These are phyloP conservation scores for Psylliodes chrysocephalus DNA, from an alignment of 2,888 invertebrate species.

Conservation along the genomic window DNA sequence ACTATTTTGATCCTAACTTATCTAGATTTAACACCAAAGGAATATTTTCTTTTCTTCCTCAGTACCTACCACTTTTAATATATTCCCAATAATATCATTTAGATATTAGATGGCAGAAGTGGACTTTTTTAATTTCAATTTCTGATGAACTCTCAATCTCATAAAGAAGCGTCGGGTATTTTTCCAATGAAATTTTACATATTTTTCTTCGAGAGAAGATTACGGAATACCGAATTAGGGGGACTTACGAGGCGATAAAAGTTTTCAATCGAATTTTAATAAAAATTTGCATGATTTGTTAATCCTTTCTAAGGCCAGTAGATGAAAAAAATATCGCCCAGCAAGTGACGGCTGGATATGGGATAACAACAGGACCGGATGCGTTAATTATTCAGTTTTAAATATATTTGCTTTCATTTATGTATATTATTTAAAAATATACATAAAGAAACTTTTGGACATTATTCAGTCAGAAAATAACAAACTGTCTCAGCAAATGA, in stretches of 20 bases:
- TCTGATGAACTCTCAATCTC: slow-evolving; percentile 8
- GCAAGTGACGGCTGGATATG: slow-evolving; percentile 59
- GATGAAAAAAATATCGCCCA: slow-evolving; percentile 58
- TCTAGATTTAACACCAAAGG: background rate
- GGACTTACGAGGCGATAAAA: slow-evolving; percentile 47
- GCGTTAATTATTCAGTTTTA: too few species aligned
- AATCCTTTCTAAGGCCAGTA: slow-evolving; percentile 55
- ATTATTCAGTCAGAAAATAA: too few species aligned
- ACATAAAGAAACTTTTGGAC: too few species aligned
- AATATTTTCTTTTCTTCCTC: background rate
- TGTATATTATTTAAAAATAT: too few species aligned
- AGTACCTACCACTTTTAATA: too few species aligned
- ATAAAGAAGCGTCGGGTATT: slow-evolving; percentile 21
- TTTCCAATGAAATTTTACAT: slow-evolving; percentile 32
- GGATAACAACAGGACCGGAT: slow-evolving; percentile 26
- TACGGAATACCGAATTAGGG: slow-evolving; percentile 31
- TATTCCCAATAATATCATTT: background rate
- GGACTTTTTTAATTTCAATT: slow-evolving; percentile 28
- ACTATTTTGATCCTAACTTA: background rate
- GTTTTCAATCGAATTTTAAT: slow-evolving; percentile 61
- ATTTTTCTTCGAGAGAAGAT: slow-evolving; percentile 29
- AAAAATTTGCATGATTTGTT: slow-evolving; percentile 65
- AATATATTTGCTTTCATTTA: too few species aligned
- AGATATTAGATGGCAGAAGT: background rate
- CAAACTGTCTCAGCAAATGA: too few species aligned